Evolutionary conservation across 2,797 vertebrate genomes (phyloP).

Genomic region (Enteromius afrohamiltoni): DNA sequence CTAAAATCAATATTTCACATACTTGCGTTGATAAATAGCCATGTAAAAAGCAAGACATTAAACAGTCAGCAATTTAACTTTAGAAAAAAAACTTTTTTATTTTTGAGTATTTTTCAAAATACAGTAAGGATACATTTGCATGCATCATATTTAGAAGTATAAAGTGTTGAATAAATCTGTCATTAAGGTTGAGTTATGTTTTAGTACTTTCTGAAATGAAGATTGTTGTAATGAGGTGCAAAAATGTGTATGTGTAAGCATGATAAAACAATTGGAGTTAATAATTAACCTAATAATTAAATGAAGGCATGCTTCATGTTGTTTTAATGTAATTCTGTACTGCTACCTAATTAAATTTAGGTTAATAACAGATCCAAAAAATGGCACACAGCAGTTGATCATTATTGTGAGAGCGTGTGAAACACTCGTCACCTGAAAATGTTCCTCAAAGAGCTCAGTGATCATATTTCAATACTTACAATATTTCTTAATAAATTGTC

Average conservation of each 20-base stretch:
- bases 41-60: not conserved
- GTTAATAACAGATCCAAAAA: conserved; percentile 30
- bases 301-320: conserved; percentile 26
- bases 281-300: conserved; percentile 9
- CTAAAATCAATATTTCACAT: not conserved
- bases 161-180: not conserved
- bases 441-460: not conserved
- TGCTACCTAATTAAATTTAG: conserved; percentile 3
- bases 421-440: not conserved
- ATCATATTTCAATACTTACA: not conserved
- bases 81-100: too few relatives aligned
- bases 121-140: not conserved
- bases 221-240: not conserved
- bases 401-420: not conserved
- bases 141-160: not conserved
- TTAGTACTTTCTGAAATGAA: not conserved
- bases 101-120: not conserved
- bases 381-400: not conserved
- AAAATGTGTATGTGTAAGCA: not conserved
- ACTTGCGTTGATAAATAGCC: not conserved
- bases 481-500: not conserved
- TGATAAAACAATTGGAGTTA: conserved; percentile 5
- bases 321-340: not conserved
- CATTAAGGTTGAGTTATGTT: not conserved
- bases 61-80: not conserved